Percentiles rank a stretch among this genome's conserved stretches.
Conservation (phyloP, 2,797 vertebrate genomes). For the Coluber constrictor region DNA sequence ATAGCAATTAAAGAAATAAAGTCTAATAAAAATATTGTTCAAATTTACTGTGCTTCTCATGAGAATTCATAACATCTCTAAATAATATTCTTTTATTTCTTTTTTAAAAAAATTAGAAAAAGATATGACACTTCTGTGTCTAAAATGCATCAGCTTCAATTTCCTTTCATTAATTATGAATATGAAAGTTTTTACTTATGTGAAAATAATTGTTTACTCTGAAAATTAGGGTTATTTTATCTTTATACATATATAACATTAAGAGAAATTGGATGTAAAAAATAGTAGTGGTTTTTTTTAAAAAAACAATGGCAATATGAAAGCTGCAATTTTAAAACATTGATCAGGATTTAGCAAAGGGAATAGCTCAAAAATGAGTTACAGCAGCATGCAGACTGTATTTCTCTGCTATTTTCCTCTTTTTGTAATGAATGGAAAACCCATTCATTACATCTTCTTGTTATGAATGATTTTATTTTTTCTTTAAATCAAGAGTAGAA, state of each 20-base stretch:
- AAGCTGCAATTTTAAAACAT: background rate
- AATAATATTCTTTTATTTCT: background rate
- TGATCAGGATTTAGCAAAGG: background rate
- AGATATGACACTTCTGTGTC: background rate
- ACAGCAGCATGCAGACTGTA: background rate
- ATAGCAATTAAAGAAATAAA: background rate
- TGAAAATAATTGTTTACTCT: background rate
- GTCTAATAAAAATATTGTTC: background rate
- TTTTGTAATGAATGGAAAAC: background rate
- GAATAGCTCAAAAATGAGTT: background rate
- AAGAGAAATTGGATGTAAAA: background rate
- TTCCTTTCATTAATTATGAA: background rate
- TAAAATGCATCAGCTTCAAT: background rate
- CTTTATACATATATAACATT: background rate
- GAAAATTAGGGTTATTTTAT: background rate
- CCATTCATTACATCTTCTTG: background rate
- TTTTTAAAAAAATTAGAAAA: background rate
- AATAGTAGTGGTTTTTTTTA: background rate
- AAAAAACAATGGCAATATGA: background rate
- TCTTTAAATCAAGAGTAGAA: background rate
- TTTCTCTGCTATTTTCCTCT: background rate
- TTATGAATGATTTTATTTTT: background rate
- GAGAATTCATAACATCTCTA: background rate
- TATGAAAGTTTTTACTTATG: background rate
- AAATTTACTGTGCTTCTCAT: constrained; percentile 17